Evolutionary conservation across 2,888 invertebrate species (phyloP).

Genomic region (Drosophila monieri): DNA sequence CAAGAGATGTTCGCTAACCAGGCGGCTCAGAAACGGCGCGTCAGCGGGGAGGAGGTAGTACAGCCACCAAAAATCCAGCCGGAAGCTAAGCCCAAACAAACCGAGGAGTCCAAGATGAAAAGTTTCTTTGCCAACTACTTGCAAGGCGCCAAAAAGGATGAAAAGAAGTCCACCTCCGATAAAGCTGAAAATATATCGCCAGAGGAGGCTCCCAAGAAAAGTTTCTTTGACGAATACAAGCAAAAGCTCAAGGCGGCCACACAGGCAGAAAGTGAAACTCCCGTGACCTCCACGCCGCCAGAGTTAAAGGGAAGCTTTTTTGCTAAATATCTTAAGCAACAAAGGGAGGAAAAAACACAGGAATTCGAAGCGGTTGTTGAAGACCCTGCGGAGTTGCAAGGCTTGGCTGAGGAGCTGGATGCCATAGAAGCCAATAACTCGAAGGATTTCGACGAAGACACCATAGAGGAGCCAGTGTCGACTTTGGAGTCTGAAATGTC

Average conservation of each 20-base stretch:
- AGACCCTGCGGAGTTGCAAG: conserved; percentile 47
- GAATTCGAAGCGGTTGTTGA: conserved; percentile 10
- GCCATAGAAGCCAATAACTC: conserved; percentile 49
- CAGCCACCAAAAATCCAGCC: conserved; percentile 17
- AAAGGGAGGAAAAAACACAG: conserved; percentile 23
- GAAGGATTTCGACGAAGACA: conserved; percentile 28
- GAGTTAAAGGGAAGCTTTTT: conserved; percentile 68
- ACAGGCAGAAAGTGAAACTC: conserved; percentile 3
- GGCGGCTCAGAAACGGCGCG: conserved; percentile 68
- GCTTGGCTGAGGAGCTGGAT: conserved; percentile 59
- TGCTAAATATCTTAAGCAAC: conserved; percentile 61
- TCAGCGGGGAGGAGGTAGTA: conserved; percentile 53
- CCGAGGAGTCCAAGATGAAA: conserved; percentile 57
- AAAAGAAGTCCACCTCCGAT: background rate
- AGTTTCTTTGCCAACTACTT: conserved; percentile 69
- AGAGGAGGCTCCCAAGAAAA: conserved; percentile 17
- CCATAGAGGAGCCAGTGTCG: conserved; percentile 19
- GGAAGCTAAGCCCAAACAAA: conserved; percentile 47
- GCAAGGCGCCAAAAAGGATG: conserved; percentile 33
- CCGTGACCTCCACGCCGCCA: conserved; percentile 42
- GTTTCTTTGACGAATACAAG: conserved; percentile 52
- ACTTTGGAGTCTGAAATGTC: background rate
- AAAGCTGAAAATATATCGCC: background rate
- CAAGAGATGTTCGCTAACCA: conserved; percentile 86
- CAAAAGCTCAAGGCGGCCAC: conserved; percentile 44